These are phyloP conservation scores for Lagorchestes hirsutus DNA, from an alignment of 2,797 vertebrate genomes.

Conservation along the genomic window DNA sequence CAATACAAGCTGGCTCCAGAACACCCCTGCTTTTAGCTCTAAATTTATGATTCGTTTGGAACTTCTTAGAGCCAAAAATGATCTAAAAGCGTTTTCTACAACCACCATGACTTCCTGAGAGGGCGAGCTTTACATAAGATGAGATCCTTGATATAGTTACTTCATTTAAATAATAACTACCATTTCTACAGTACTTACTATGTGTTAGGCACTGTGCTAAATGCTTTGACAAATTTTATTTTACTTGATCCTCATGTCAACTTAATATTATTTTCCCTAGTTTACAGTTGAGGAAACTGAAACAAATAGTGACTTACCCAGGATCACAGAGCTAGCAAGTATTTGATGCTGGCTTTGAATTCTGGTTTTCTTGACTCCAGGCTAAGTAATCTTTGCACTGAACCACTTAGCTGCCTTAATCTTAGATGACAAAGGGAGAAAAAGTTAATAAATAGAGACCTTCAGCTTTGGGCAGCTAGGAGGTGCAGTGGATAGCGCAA, in stretches of 20 bases:
- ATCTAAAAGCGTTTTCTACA: conserved; percentile 44
- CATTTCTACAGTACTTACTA: background rate
- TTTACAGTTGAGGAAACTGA: background rate
- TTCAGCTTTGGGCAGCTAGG: background rate
- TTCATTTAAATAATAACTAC: background rate
- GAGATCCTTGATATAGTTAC: conserved; percentile 22
- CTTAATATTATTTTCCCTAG: background rate
- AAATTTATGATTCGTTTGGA: conserved; percentile 10
- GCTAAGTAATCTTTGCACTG: background rate
- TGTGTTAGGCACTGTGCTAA: too few relatives aligned
- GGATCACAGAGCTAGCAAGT: background rate
- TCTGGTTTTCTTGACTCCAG: background rate
- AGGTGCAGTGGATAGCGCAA: background rate
- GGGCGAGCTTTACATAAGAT: background rate
- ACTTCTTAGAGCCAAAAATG: conserved; percentile 8
- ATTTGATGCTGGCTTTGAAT: background rate
- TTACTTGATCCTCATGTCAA: background rate
- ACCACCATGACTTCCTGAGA: conserved; percentile 36
- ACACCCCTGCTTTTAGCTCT: background rate
- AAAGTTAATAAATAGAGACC: background rate
- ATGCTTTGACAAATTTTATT: too few relatives aligned
- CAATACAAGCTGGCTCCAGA: background rate
- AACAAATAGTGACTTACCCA: background rate
- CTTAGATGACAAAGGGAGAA: background rate
- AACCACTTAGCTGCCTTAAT: background rate